Evolutionary conservation across 2,888 invertebrate species (phyloP), one percentile per base, ranked within the genome.

Genomic region (Dasysyrphus albostriatus): DNA sequence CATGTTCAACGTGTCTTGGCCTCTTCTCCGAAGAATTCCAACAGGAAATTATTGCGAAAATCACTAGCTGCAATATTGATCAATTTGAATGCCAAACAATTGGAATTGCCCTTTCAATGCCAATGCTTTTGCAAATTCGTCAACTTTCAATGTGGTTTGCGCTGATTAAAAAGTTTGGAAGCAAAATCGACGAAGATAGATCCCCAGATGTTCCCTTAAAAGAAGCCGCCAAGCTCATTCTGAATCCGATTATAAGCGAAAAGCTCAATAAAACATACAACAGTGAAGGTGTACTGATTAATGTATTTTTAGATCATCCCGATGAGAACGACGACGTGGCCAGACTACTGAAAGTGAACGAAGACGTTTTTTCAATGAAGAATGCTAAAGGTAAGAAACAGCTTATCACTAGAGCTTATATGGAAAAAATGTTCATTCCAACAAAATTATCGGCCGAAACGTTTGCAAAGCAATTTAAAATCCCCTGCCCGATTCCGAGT

Each of bases 191-290:
- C 89, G 88, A 88, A 49, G 90, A 88, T 58, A 90, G 85, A 58
- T 88, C 91, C 1, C 91, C 91, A 0, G 91, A 94, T 89, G 94
- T 94, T 19, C 93, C 95, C 0, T 91, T 96, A 0, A 98, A 98
- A 90, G 97, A 97, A 91, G 95, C 96, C 0, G 97, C 97, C 94
- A 97, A 97, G 92, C 95, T 95, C 93, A 94, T 95, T 12, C 94
- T 95, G 72, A 95, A 95, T 70, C 93, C 94, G 0, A 92, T 93
- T 73, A 92, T 97, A 29, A 94, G 95, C 16, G 81, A 92, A 14
- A 90, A 92, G 61, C 92, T 96, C 0, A 92, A 92, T 14, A 95
- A 94, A 90, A 91, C 91, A 14, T 93, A 95, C 88, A 94, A 95
- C 89, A 91, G 91, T 16, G 91, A 94, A 88, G 94, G 95, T 24